Percentiles rank a stretch among this genome's conserved stretches.
Evolutionary conservation across 2,888 invertebrate genomes (phyloP).

Genomic region (Synergus umbraculus): DNA sequence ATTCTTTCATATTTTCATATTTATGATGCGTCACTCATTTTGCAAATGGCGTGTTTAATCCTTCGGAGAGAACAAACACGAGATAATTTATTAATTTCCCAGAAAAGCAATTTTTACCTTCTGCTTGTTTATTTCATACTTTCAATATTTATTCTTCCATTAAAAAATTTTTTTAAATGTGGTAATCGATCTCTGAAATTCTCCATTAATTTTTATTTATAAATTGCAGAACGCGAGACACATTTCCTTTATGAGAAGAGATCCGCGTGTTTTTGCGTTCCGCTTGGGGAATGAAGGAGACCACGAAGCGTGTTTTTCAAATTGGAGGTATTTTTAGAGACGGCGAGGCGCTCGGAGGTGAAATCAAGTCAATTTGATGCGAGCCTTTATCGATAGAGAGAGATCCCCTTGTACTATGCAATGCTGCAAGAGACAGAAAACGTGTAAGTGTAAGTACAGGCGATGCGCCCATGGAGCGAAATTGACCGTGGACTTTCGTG

Average conservation of each 20-base stretch:
- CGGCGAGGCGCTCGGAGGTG: slow-evolving; percentile 7
- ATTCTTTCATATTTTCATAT: no score
- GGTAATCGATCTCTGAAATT: no score
- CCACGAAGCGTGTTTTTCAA: background rate
- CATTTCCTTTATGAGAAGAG: background rate
- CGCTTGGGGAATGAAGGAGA: background rate
- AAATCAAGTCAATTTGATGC: slow-evolving; percentile 43
- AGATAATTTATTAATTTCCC: no score
- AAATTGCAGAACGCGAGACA: background rate
- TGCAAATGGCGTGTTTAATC: no score
- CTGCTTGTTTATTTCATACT: no score
- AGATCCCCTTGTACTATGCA: slow-evolving; percentile 40
- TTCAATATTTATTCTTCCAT: background rate
- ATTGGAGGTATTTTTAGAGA: slow-evolving; percentile 13
- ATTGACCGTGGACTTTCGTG: slow-evolving; percentile 65
- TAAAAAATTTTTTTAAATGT: background rate
- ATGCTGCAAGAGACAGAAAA: slow-evolving; percentile 36
- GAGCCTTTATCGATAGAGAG: slow-evolving; percentile 40
- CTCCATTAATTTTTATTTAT: background rate
- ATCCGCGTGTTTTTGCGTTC: slow-evolving; percentile 5
- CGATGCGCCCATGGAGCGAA: slow-evolving; percentile 51
- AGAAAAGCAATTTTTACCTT: no score
- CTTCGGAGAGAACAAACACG: no score
- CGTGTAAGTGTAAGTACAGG: slow-evolving; percentile 7
- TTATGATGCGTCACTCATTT: no score